These are phyloP conservation scores for Phoebastria nigripes DNA, from an alignment of 2,797 vertebrate genomes.

Conservation along the genomic window DNA sequence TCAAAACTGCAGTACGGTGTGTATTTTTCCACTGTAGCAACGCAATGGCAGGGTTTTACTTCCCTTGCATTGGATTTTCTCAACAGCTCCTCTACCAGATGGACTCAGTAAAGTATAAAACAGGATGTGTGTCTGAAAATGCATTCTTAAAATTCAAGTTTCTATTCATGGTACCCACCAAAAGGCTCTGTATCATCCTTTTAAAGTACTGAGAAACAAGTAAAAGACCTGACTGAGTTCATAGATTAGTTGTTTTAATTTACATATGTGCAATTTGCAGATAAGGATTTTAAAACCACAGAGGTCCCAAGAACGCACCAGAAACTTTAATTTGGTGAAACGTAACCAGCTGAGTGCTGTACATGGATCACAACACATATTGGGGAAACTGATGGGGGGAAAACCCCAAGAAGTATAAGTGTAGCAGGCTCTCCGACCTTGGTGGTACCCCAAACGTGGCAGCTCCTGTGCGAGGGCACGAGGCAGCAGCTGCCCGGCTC, in stretches of 20 bases:
- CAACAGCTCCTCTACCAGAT: not conserved
- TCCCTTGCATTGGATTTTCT: not conserved
- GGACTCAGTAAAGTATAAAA: not conserved
- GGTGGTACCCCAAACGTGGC: not conserved
- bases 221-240: not conserved
- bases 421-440: rapidly evolving
- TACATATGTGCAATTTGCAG: not conserved
- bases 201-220: not conserved
- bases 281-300: not conserved
- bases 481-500: not conserved
- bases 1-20: not conserved
- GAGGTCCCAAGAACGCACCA: not conserved
- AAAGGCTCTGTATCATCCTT: not conserved
- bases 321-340: not conserved
- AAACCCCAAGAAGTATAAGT: not conserved
- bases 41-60: not conserved
- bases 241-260: not conserved
- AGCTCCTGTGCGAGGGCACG: not conserved
- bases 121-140: not conserved
- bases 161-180: not conserved
- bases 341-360: not conserved
- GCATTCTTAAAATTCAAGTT: not conserved
- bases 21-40: not conserved
- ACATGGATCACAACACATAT: not conserved
- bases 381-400: not conserved